phyloP scores from a whole-genome alignment of 2,888 invertebrate genomes.

The Habroteleia sp. region DNA sequence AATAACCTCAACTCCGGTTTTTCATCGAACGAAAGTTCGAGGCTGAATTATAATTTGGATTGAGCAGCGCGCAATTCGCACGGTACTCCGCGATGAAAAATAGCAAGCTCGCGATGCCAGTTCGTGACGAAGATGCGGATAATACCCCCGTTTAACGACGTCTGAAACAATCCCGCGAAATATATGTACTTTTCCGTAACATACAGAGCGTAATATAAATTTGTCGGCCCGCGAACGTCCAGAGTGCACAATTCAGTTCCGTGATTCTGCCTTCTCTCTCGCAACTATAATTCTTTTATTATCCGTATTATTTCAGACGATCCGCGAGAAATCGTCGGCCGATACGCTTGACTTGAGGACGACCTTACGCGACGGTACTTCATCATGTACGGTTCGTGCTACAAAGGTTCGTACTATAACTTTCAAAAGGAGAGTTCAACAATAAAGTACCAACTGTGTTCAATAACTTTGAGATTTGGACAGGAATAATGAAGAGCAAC shows the following conservation, averaged over 20 bases:
- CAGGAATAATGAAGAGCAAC: constrained; percentile 21
- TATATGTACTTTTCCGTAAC: constrained; percentile 72
- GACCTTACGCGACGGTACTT: constrained; percentile 66
- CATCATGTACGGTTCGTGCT: constrained; percentile 50
- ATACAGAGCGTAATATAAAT: constrained; percentile 70
- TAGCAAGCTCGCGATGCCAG: constrained; percentile 23
- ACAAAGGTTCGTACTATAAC: constrained; percentile 42
- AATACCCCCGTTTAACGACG: constrained; percentile 76
- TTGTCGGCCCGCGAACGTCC: constrained; percentile 66
- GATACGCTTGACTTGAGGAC: constrained; percentile 76
- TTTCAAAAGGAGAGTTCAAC: constrained; percentile 36
- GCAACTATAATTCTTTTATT: constrained; percentile 78
- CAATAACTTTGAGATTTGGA: constrained; percentile 29
- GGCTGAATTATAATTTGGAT: constrained; percentile 34
- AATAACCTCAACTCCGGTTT: constrained; percentile 7
- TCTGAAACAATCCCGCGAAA: constrained; percentile 73
- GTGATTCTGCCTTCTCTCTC: constrained; percentile 67
- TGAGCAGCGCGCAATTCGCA: constrained; percentile 42
- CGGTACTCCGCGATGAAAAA: constrained; percentile 44
- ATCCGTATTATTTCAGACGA: constrained; percentile 77
- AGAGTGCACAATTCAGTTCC: constrained; percentile 65
- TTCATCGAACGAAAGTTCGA: constrained; percentile 21
- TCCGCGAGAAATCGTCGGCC: constrained; percentile 70
- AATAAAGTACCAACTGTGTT: constrained; percentile 26
- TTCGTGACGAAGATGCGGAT: constrained; percentile 75